A percentile compares a stretch with the other conserved stretches of the same genome.
Conservation (phyloP, 2,797 vertebrate species). For the Limosa lapponica region DNA sequence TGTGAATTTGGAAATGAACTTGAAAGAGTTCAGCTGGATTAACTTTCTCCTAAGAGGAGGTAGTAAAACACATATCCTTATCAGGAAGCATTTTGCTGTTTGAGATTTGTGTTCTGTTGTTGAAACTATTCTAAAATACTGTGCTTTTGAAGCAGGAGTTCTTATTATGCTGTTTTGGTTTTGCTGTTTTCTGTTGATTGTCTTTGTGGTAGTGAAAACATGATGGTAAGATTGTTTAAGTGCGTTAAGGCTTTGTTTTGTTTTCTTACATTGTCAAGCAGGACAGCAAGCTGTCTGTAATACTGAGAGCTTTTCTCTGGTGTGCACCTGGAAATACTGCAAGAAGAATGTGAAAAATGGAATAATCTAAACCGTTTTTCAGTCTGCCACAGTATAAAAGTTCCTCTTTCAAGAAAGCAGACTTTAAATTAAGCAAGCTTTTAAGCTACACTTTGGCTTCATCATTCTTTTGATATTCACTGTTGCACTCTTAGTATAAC, state of each 20-base stretch:
- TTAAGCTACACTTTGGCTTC: background rate
- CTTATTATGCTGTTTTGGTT: background rate
- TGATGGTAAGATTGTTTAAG: background rate
- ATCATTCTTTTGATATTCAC: background rate
- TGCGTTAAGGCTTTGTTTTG: background rate
- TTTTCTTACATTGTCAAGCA: background rate
- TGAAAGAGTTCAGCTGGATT: background rate
- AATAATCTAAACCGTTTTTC: background rate
- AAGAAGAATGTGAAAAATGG: background rate
- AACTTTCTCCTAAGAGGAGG: background rate
- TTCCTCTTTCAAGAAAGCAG: background rate
- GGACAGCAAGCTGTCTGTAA: slow-evolving; percentile 12
- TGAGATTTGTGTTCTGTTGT: background rate
- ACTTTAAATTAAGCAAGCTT: background rate
- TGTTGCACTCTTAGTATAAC: background rate
- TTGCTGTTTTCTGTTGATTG: background rate
- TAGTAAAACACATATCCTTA: no score
- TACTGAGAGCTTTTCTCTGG: background rate
- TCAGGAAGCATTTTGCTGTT: background rate
- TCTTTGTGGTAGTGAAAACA: background rate
- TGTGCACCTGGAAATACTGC: background rate
- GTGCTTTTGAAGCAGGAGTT: background rate
- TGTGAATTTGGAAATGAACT: background rate
- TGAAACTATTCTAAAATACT: background rate
- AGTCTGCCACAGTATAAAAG: background rate